Base-by-base conservation (phyloP, 2,113 vertebrate genomes). In the Thomomys bottae region DNA sequence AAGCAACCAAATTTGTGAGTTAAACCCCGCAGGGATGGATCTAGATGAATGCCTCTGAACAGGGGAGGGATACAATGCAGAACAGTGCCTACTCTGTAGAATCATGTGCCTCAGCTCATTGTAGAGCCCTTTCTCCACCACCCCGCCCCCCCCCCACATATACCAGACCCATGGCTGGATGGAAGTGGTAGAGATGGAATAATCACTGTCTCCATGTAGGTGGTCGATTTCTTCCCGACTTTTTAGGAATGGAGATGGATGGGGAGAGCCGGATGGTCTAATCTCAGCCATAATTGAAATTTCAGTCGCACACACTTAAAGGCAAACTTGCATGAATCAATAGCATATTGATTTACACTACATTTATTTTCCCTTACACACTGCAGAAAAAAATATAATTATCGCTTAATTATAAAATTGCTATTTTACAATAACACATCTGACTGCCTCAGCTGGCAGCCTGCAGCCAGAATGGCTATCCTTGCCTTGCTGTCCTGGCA, bases 351-450 rank as follows among this genome's bases (percentile, higher is more conserved):
- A 98, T 97, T 96, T 93, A 93, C 18, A 67, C 94, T 96, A 93
- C 96, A 94, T 97, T 98, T 97, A 96, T 97, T 97, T 95, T 97
- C 93, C 96, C 94, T 96, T 96, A 93, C 95, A 96, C 78, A 66
- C 94, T 93, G 88, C 87, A 97, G 96, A 54, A 54, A 54, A 97
- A 97, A 97, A 96, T 95, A 95, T 96, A 98, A 97, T 97, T 97
- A 97, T 96, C 94, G 21, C 96, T 98, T 97, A 97, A 97, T 98
- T 98, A 97, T 96, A 97, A 97, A 96, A 96, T 97, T 75, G 78
- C 96, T 91, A 78, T 95, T 96, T 97, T 93, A 89, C 96, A 97
- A 94, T 91, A 97, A 82, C 83, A 88, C 76, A 70, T 96, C 75
- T 88, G 88, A 95, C 92, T 95, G 91, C 88, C 67, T 96, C 88